phyloP scores from a whole-genome alignment of 2,797 vertebrate genomes.

The Leuciscus waleckii region DNA sequence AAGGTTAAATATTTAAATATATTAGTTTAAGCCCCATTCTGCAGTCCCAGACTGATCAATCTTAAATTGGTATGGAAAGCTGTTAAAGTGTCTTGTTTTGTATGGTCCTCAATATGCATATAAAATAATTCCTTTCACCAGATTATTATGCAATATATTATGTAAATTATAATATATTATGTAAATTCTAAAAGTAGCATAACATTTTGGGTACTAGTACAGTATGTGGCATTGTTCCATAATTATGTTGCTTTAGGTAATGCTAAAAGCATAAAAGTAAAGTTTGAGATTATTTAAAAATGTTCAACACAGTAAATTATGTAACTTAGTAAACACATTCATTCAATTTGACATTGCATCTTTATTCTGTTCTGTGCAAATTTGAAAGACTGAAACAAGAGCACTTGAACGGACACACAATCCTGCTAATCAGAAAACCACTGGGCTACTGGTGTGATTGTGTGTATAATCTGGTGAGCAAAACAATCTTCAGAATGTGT shows the following conservation, averaged over 20 bases:
- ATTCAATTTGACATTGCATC: neutral
- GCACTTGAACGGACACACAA: too few species aligned
- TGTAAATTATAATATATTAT: neutral
- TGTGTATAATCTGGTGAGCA: neutral
- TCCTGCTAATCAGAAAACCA: neutral
- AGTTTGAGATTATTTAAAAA: neutral
- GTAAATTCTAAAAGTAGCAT: neutral
- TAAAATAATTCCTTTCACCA: neutral
- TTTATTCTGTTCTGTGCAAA: neutral
- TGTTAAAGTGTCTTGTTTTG: neutral
- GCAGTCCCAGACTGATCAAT: neutral
- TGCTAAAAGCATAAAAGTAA: neutral
- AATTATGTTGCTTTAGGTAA: neutral
- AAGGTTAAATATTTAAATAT: too few species aligned
- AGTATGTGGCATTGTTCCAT: neutral
- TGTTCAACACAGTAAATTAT: neutral
- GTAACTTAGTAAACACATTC: neutral
- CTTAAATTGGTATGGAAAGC: neutral
- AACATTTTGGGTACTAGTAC: neutral
- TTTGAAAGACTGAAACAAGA: neutral
- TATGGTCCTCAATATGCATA: neutral
- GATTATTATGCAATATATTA: neutral
- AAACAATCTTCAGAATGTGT: neutral
- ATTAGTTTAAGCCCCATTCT: neutral
- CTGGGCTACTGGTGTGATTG: neutral